Percentiles rank a stretch among this genome's conserved stretches.
Evolutionary conservation across 2,888 invertebrate genomes (phyloP).

Genomic region (Spialia ferax): DNA sequence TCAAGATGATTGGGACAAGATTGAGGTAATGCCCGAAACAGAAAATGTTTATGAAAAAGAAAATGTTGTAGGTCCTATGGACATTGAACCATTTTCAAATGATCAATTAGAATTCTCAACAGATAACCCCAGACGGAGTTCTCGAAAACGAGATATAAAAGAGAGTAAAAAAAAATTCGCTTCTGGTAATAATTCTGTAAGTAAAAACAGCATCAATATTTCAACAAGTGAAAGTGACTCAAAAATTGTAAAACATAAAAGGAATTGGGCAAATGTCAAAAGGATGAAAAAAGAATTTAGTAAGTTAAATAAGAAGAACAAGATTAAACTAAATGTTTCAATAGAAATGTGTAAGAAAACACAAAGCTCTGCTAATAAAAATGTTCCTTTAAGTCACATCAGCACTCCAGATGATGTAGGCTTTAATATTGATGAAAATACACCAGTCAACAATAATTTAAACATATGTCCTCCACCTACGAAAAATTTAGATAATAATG

Average conservation of each 20-base stretch:
- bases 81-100: constrained; percentile 61
- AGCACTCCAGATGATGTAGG: constrained; percentile 5
- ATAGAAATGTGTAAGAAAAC: constrained; percentile 76
- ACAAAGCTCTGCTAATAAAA: not conserved
- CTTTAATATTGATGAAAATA: constrained; percentile 58
- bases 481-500: not conserved
- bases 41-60: constrained; percentile 59
- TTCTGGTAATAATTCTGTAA: constrained; percentile 47
- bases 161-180: constrained; percentile 50
- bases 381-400: constrained; percentile 9
- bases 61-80: constrained; percentile 63
- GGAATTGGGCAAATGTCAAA: constrained; percentile 76
- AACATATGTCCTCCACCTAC: constrained; percentile 14
- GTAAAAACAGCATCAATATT: constrained; percentile 58
- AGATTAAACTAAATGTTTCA: constrained; percentile 78
- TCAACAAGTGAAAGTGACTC: constrained; percentile 50
- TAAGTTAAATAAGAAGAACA: constrained; percentile 71
- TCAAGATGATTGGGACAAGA: constrained; percentile 80
- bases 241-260: constrained; percentile 54
- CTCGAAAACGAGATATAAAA: constrained; percentile 64
- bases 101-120: constrained; percentile 65
- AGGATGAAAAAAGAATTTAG: constrained; percentile 80
- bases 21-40: constrained; percentile 67
- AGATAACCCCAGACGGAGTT: constrained; percentile 71
- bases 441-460: constrained; percentile 49